phyloP scores from a whole-genome alignment of 2,888 invertebrate species.

The Terebella lapidaria region DNA sequence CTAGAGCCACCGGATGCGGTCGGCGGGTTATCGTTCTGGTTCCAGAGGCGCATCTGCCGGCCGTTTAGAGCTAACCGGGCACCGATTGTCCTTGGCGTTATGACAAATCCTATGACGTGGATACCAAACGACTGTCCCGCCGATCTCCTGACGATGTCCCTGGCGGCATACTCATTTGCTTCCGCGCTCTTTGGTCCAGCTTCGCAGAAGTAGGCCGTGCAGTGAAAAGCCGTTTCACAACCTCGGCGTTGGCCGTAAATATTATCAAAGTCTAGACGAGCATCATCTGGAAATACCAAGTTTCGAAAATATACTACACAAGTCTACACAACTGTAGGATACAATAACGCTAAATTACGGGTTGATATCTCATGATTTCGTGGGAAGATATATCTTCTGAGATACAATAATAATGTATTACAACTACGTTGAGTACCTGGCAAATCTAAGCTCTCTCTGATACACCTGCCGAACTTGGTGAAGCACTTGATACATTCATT shows the following conservation, averaged over 20 bases:
- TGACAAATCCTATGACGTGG: conserved; percentile 14
- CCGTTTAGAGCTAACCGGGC: conserved; percentile 11
- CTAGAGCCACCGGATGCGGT: not conserved
- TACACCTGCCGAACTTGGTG: not conserved
- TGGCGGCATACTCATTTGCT: conserved; percentile 4
- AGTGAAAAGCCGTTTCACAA: conserved; percentile 8
- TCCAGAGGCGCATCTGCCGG: conserved; percentile 14
- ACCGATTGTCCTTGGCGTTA: conserved; percentile 16
- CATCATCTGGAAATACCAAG: not conserved
- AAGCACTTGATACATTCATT: conserved; percentile 18
- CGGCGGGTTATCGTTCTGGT: conserved; percentile 10
- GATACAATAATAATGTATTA: too few relatives aligned
- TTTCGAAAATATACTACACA: not conserved
- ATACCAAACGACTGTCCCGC: conserved; percentile 9
- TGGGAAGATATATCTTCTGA: not conserved
- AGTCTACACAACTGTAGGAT: not conserved
- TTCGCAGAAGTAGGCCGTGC: conserved; percentile 18
- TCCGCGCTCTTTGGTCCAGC: not conserved
- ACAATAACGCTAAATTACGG: not conserved
- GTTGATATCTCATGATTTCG: too few relatives aligned
- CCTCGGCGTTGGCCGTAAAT: not conserved
- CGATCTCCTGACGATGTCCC: conserved; percentile 4
- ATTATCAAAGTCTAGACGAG: not conserved
- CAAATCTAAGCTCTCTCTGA: too few relatives aligned
- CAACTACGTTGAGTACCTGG: too few relatives aligned